Base-by-base conservation (phyloP, 2,888 invertebrate species). In the Drosophila subquinaria region DNA sequence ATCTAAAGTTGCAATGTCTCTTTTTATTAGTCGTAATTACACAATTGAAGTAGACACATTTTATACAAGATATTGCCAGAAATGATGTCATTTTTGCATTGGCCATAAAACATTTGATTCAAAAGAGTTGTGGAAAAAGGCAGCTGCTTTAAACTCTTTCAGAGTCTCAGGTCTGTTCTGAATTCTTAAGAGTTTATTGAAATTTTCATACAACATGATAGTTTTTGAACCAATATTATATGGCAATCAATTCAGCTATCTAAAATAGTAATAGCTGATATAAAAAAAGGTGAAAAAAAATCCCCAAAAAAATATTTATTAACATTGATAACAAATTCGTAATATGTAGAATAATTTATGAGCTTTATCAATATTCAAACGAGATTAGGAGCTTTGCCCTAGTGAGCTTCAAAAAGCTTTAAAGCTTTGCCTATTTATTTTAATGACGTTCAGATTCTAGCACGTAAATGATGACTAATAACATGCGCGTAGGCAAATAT, bases 391-490 rank as follows among this genome's bases (percentile, higher is more conserved):
- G 47, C 48, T 59, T 47, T 11, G 4, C 9, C 15, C 0, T 30
- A n/a, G 43, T 1, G 40, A 53, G 15, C 33, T 15, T 10, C 2
- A 8, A 30, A 13, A 30, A 23, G 33, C 35, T 48, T 48, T 3
- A 33, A 48, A 62, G 53, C 43, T 65, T 52, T 42, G 10, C 11
- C 5, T 13, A 65, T 65, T 72, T 53, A 23, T 38, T 64, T 47
- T 9, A 35, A 13, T 48, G 17, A 17, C 23, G 17, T 5, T 15
- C 6, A 17, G n/a, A 27, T 17, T 42, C 13, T 8, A 17, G 0
- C 5, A 55, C 2, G 13, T 27, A 15, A 40, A 17, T 17, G 2
- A 42, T 69, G 42, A 27, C 62, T 15, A 43, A 50, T n/a, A 10
- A 13, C 52, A 61, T 27, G 1, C 6, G 30, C 17, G 30, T 36